These are phyloP conservation scores for Micromesistius poutassou DNA, from an alignment of 2,797 vertebrate genomes.

Conservation along the genomic window DNA sequence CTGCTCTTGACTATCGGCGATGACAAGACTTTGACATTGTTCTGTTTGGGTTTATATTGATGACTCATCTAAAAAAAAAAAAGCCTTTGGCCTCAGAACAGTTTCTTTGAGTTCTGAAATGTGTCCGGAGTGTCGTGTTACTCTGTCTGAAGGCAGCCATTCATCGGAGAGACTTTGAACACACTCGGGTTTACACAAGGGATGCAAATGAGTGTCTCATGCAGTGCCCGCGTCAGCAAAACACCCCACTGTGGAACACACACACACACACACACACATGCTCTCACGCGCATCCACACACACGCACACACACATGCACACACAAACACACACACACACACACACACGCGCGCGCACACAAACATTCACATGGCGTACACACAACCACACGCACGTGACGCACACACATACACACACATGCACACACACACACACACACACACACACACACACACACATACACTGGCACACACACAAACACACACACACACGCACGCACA, in stretches of 20 bases:
- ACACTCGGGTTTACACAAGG: slow-evolving; percentile 49
- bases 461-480: slow-evolving; percentile 5
- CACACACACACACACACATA: neutral
- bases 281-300: neutral
- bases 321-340: neutral
- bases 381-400: slow-evolving; percentile 7
- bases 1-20: neutral
- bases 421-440: slow-evolving; percentile 3
- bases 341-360: neutral
- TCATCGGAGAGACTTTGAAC: slow-evolving; percentile 57
- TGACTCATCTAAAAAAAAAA: neutral
- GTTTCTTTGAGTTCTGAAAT: neutral
- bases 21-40: too few relatives aligned
- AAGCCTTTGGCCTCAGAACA: neutral
- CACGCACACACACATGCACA: slow-evolving; percentile 1
- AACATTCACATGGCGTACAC: neutral
- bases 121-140: neutral
- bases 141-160: slow-evolving; percentile 36
- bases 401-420: neutral
- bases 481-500: neutral
- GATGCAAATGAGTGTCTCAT: slow-evolving; percentile 50
- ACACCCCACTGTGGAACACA: slow-evolving; percentile 25
- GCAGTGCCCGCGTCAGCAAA: slow-evolving; percentile 34
- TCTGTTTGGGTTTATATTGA: neutral
- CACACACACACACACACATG: slow-evolving; percentile 1